Base-by-base conservation (phyloP, 2,888 invertebrate genomes). In the Cerceris ruficornis region DNA sequence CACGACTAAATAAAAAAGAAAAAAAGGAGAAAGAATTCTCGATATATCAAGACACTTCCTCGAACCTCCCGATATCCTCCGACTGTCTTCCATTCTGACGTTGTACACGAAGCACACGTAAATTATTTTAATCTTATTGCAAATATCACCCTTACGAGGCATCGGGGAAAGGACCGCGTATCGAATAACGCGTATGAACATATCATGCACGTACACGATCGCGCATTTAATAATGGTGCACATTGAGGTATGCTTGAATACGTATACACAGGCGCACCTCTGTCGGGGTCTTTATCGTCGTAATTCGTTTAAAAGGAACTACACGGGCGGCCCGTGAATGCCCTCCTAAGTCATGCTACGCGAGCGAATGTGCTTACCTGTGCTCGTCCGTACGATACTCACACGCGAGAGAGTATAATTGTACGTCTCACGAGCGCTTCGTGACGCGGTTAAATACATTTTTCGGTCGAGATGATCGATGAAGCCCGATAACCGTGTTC, bases 241-340 rank as follows among this genome's bases (percentile, higher is more conserved):
- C 28, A 17, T 7, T 7, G 0, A 57, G 57, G 39, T 14, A 42
- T 13, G 62, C 70, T 64, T 46, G 67, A 70, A 75, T 73, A 69
- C 65, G 62, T 61, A 70, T 69, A 75, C 57, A 72, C 59, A 73
- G 73, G 59, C 17, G 57, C 59, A 62, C 60, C 80, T 76, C 79
- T 70, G 79, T 79, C 81, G 74, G 74, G 75, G 75, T 80, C 81
- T 89, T 88, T 88, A 88, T 90, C 87, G 87, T 75, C 84, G 82
- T 89, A 89, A 89, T 90, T 90, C 90, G 87, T 89, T 90, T 88
- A 89, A 88, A 84, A 82, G 83, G 82, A 86, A 84, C 84, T 82
- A 87, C 83, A 86, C 81, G 85, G 81, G 82, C 77, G 80, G 82
- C 78, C 78, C 84, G 76, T 79, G 82, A 77, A 77, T 62, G 78